phyloP scores from a whole-genome alignment of 1,140 invertebrate genomes.

The Nylanderia fulva region DNA sequence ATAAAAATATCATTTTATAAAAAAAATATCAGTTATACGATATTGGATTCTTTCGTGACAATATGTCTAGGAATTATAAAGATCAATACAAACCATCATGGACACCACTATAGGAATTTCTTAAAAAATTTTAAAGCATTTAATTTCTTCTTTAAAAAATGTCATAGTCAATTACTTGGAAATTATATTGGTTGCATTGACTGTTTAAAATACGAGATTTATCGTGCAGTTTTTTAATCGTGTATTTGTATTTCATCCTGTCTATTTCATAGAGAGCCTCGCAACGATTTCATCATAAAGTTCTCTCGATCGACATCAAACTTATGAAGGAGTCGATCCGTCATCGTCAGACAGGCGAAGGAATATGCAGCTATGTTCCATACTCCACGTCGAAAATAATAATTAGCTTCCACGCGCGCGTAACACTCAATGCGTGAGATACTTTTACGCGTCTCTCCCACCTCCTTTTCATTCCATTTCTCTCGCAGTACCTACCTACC shows the following conservation, averaged over 20 bases:
- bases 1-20: background rate
- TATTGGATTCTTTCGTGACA: background rate
- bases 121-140: background rate
- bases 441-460: slow-evolving; percentile 59
- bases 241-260: background rate
- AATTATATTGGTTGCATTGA: background rate
- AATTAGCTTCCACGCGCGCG: slow-evolving; percentile 66
- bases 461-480: slow-evolving; percentile 2
- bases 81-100: background rate
- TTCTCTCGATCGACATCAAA: slow-evolving; percentile 17
- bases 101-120: background rate
- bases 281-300: background rate
- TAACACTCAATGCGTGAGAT: slow-evolving; percentile 69
- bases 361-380: slow-evolving; percentile 33
- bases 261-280: background rate
- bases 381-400: slow-evolving; percentile 66
- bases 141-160: background rate
- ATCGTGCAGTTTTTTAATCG: too few species aligned
- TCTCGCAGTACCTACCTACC: background rate
- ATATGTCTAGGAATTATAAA: background rate
- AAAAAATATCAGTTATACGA: background rate
- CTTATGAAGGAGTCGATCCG: slow-evolving; percentile 33
- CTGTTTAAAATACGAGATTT: background rate
- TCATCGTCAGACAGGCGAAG: slow-evolving; percentile 37
- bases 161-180: background rate